Conservation (phyloP, 2,888 invertebrate species). For the Hipparchia sbordonii region DNA sequence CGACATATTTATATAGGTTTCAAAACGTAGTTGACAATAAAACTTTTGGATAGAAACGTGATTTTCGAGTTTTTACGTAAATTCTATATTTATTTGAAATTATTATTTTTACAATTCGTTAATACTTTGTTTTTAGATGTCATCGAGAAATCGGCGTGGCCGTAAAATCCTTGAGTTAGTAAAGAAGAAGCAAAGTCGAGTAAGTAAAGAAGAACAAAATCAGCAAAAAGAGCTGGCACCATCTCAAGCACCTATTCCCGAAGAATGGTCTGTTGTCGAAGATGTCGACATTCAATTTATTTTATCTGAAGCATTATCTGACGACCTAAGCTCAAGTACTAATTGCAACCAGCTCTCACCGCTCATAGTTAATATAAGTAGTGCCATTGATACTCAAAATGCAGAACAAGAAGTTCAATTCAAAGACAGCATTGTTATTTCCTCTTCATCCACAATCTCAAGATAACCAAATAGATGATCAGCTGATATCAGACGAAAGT, state of each 20-base stretch:
- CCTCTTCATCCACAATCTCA: background rate
- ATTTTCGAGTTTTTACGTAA: slow-evolving; percentile 3
- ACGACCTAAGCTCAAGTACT: no score
- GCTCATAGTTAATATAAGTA: no score
- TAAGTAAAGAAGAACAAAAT: no score
- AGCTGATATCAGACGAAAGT: no score
- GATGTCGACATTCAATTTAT: slow-evolving; percentile 11
- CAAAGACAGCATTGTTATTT: slow-evolving; percentile 10
- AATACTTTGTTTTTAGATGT: slow-evolving; percentile 8
- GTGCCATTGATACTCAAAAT: no score
- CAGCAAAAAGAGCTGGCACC: background rate
- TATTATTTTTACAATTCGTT: slow-evolving; percentile 6
- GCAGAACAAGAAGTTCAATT: no score
- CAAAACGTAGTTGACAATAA: slow-evolving; percentile 7
- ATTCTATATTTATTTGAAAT: no score
- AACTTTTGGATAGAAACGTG: slow-evolving; percentile 7
- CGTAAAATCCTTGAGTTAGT: slow-evolving; percentile 14
- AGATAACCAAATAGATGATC: no score
- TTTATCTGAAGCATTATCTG: background rate
- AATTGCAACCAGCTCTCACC: no score
- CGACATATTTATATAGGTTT: no score
- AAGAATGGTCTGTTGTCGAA: slow-evolving; percentile 15
- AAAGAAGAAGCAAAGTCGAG: slow-evolving; percentile 7
- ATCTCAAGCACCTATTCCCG: slow-evolving; percentile 10
- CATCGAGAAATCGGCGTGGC: slow-evolving; percentile 12